These are phyloP conservation scores for Petroica traversi DNA, from an alignment of 2,113 vertebrate species.

Conservation along the genomic window DNA sequence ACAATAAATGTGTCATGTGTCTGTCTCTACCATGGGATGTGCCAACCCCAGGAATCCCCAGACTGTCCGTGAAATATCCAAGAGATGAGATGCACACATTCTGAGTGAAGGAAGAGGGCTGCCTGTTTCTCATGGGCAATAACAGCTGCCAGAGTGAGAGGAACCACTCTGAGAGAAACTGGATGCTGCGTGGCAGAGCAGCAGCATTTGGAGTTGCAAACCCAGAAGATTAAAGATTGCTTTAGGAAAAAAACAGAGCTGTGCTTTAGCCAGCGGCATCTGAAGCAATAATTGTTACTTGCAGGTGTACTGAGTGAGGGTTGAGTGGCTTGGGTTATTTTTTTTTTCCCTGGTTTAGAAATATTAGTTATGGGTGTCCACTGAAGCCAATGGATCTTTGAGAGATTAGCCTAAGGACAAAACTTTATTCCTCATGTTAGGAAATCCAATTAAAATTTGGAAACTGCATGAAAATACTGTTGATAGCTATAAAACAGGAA, in stretches of 20 bases:
- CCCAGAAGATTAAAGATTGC: background rate
- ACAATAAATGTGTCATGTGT: no score
- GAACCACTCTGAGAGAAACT: background rate
- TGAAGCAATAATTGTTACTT: background rate
- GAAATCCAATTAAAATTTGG: background rate
- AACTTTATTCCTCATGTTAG: background rate
- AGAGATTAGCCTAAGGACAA: background rate
- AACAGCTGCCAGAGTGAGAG: background rate
- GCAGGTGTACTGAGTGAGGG: background rate
- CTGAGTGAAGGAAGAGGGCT: background rate
- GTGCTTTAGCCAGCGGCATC: background rate
- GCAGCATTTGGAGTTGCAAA: background rate
- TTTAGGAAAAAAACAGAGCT: background rate
- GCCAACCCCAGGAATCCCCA: background rate
- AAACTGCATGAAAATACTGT: background rate
- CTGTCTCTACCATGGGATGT: no score
- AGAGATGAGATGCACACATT: background rate
- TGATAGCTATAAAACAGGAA: background rate
- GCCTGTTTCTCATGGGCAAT: background rate
- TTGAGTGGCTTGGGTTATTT: background rate
- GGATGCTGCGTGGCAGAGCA: background rate
- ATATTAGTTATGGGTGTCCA: background rate
- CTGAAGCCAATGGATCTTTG: background rate
- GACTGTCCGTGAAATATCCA: background rate
- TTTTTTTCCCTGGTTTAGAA: background rate